Base-by-base conservation (phyloP, 2,797 vertebrate genomes). In the Schizopygopsis malacanthus region DNA sequence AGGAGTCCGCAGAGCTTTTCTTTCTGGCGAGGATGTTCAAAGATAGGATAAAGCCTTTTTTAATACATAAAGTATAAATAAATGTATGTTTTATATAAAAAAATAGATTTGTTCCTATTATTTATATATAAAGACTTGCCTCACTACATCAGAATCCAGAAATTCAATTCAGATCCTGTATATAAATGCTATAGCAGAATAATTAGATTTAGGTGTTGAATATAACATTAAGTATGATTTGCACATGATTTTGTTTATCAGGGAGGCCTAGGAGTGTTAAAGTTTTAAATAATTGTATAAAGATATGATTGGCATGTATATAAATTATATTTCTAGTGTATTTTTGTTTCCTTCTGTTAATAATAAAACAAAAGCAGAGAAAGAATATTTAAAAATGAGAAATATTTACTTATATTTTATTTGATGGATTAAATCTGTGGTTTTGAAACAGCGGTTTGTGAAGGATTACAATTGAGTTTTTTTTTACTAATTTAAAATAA, bases 1-100 rank as follows among this genome's bases (percentile, higher is more conserved):
- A 95, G 76, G 97, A 99, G 0, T 99, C 98, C 0, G 90, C 98
- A 0, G 98, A 99, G 91, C 92, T 94, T 79, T 99, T 96, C 89
- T 95, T 97, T 85, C 90, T 99, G 45, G 97, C 97, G 20, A 96
- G 92, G 79, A 89, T 90, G 65, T 97, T 96, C 91, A 95, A 81
- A 91, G 41, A 6, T 88, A 79, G 73, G 0, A 45, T 67, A 4
- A 8, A 5, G 39, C 43, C 7, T 69, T 45, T 54, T 67, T 8
- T 4, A 39, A 50, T 82, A 76, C 67, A 12, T 39, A 12, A 81
- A 45, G 50, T 13, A 67, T 85, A n/a, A 33, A n/a, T 69, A 20
- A 71, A 15, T 22, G 4, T 28, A 22, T 79, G 4, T 81, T 4
- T 41, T 11, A 50, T 70, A n/a, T 37, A 79, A 78, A 0, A 78